These are phyloP conservation scores for Gibbula magus DNA, from an alignment of 2,888 invertebrate species.

Conservation along the genomic window DNA sequence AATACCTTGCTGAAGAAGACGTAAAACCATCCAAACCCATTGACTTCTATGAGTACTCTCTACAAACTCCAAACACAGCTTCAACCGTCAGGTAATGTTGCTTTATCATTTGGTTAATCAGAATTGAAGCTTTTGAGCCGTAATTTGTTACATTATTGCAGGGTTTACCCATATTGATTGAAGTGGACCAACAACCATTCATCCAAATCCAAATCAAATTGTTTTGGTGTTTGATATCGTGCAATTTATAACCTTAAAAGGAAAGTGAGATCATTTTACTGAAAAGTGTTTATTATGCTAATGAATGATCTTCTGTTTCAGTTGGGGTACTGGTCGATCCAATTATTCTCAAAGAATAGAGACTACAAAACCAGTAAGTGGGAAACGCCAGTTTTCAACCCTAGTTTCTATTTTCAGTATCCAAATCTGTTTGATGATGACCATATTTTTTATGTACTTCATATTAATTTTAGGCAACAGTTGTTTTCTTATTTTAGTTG, in stretches of 20 bases:
- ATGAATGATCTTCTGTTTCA: conserved; percentile 37
- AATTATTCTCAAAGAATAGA: not conserved
- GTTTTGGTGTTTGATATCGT: not conserved
- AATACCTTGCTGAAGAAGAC: conserved; percentile 57
- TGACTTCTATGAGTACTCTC: conserved; percentile 56
- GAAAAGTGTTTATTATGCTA: too few species aligned
- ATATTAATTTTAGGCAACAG: not conserved
- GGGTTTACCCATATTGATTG: too few species aligned
- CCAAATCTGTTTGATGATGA: too few species aligned
- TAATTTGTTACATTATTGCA: not conserved
- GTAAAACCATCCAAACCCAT: conserved; percentile 52
- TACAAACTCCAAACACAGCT: conserved; percentile 53
- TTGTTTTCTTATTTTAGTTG: not conserved
- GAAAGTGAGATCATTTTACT: too few species aligned
- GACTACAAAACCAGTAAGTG: not conserved
- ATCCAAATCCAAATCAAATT: too few species aligned
- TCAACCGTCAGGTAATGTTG: conserved; percentile 63
- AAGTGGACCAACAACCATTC: too few species aligned
- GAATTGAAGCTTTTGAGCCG: not conserved
- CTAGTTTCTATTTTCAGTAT: too few species aligned
- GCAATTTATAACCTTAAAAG: too few species aligned
- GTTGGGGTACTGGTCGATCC: conserved; percentile 54
- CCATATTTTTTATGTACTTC: too few species aligned
- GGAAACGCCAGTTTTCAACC: not conserved
- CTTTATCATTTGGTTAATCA: not conserved